These are phyloP conservation scores for Lepus oiostolus DNA, from an alignment of 2,797 vertebrate species.

Conservation along the genomic window DNA sequence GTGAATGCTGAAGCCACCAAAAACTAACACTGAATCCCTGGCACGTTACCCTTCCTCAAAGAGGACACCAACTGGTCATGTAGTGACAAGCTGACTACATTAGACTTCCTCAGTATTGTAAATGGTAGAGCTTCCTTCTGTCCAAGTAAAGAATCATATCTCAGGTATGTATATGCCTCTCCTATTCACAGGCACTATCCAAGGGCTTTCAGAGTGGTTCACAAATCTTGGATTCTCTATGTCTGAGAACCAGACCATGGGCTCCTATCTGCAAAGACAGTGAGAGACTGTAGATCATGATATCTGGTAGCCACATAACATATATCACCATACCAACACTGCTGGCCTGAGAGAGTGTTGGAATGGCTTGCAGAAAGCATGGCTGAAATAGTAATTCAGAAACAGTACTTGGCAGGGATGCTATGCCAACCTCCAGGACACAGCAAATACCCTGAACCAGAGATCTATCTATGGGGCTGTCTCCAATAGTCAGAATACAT, in stretches of 20 bases:
- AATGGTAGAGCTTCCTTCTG: background rate
- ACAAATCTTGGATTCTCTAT: background rate
- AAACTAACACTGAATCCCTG: background rate
- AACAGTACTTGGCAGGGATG: background rate
- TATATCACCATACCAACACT: background rate
- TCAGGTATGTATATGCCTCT: background rate
- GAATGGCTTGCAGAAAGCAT: background rate
- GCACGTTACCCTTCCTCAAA: background rate
- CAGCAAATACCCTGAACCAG: background rate
- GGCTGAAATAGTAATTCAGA: background rate
- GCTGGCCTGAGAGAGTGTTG: background rate
- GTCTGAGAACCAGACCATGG: background rate
- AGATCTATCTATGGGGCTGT: background rate
- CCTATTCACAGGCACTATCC: background rate
- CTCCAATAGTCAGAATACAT: background rate
- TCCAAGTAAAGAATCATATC: slow-evolving; percentile 14
- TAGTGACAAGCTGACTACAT: background rate
- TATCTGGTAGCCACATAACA: background rate
- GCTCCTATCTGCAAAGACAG: background rate
- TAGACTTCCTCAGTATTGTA: background rate
- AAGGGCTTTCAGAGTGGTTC: background rate
- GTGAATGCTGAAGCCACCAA: background rate
- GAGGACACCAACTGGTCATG: background rate
- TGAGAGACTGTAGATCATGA: background rate
- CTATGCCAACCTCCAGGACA: background rate